Evolutionary conservation across 2,888 invertebrate species (phyloP), one percentile per base, ranked within the genome.

Genomic region (Gari tellinella): DNA sequence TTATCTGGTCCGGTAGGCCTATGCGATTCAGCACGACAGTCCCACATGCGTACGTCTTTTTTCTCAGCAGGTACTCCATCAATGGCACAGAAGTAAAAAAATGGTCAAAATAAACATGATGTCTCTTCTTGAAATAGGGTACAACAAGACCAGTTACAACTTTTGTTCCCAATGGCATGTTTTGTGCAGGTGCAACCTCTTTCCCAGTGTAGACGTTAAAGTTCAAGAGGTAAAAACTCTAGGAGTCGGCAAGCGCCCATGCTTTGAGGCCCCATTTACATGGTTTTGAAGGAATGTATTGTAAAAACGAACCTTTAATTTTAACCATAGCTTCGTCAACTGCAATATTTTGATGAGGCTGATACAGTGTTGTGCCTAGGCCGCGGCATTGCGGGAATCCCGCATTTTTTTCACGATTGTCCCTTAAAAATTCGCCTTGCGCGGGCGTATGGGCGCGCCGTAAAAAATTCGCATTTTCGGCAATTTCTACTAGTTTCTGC

Each of bases 201-300:
- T 61, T 68, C 4, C 68, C 68, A 26, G 68, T 68, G 41, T 70
- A 70, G 1, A 70, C 4, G 1, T 48, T 3, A 58, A 58, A 70
- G 15, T 60, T 64, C 14, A n/a, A 60, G 2, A 65, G 45, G 46
- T 65, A 65, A 7, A 60, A 60, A 17, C 48, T 31, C 19, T 31
- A 26, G 5, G 49, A 4, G 38, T 65, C 65, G 19, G 61, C 72
- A 14, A 60, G 40, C n/a, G 56, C 52, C 72, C 72, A 72, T 2
- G 53, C 56, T 45, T 65, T 72, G 43, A 65, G 8, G 0, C 65
- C 65, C 65, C 72, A 72, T 25, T 66, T 66, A n/a, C 51, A 38
- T 1, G 66, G 66, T n/a, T 66, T 66, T 12, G n/a, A 43, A n/a
- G 66, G 58, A 14, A 57, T 51, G 31, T 66, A 66, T 45, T 66